Percentiles rank a stretch among this genome's conserved stretches.
phyloP scores from a whole-genome alignment of 1,140 invertebrate genomes.

The Sinella curviseta region DNA sequence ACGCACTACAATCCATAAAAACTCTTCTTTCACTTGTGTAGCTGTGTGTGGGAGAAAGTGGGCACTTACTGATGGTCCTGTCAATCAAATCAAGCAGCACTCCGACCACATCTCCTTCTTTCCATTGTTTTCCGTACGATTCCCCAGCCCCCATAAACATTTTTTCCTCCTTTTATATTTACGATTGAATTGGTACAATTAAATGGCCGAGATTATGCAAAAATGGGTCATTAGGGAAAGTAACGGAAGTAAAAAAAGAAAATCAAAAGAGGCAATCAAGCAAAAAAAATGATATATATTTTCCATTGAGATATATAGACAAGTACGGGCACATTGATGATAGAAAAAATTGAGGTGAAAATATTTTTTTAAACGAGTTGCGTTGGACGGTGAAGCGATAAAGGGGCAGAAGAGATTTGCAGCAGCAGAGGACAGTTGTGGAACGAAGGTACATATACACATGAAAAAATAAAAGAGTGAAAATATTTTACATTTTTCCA shows the following conservation, averaged over 20 bases:
- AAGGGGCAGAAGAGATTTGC: not conserved
- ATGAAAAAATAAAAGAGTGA: not conserved
- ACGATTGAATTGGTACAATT: not conserved
- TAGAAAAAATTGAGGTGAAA: too few relatives aligned
- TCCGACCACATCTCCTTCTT: slow-evolving; percentile 88
- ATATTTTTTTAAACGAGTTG: too few relatives aligned
- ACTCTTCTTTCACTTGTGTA: not conserved
- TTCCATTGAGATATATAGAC: too few relatives aligned
- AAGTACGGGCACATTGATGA: too few relatives aligned
- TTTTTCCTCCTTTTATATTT: slow-evolving; percentile 82
- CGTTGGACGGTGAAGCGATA: not conserved
- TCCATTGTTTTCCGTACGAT: slow-evolving; percentile 93
- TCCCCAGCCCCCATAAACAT: slow-evolving; percentile 82
- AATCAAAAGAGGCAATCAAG: too few relatives aligned
- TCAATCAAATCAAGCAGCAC: slow-evolving; percentile 95
- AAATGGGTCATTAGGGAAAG: not conserved
- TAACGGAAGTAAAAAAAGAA: not conserved
- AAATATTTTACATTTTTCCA: not conserved
- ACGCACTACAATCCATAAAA: not conserved
- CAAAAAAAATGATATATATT: too few relatives aligned
- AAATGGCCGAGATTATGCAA: not conserved
- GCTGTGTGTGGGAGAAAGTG: slow-evolving; percentile 13
- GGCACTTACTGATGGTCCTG: slow-evolving; percentile 88
- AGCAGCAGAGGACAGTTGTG: not conserved
- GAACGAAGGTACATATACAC: not conserved